phyloP scores from a whole-genome alignment of 1,140 invertebrate genomes.

The Acromyrmex charruanus region DNA sequence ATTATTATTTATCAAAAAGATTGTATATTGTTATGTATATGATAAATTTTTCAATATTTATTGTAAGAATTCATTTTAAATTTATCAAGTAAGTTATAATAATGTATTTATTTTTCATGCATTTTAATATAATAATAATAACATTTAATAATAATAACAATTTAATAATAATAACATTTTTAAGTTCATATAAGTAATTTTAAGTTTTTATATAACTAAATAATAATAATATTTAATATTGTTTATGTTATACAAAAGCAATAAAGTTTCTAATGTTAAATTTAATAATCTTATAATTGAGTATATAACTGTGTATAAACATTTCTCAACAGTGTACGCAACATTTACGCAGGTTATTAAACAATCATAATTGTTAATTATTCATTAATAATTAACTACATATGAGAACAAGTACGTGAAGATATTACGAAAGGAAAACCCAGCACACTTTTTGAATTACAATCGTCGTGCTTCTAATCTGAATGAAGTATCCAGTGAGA shows the following conservation, averaged over 20 bases:
- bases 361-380: background rate
- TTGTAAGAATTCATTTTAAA: background rate
- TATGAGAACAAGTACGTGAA: conserved; percentile 13
- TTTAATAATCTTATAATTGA: background rate
- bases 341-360: conserved; percentile 36
- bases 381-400: background rate
- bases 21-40: background rate
- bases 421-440: conserved; percentile 4
- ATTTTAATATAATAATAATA: background rate
- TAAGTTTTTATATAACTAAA: too few species aligned
- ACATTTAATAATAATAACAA: background rate
- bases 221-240: background rate
- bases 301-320: background rate
- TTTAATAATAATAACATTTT: background rate
- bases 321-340: background rate
- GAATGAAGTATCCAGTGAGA: conserved; percentile 72
- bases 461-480: conserved; percentile 22
- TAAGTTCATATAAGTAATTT: too few species aligned
- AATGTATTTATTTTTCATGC: background rate
- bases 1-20: background rate
- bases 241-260: background rate
- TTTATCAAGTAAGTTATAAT: background rate
- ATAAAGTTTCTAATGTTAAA: background rate
- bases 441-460: conserved; percentile 17
- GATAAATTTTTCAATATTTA: background rate